Conservation (phyloP, 1,140 invertebrate species). For the Formica exsecta region DNA sequence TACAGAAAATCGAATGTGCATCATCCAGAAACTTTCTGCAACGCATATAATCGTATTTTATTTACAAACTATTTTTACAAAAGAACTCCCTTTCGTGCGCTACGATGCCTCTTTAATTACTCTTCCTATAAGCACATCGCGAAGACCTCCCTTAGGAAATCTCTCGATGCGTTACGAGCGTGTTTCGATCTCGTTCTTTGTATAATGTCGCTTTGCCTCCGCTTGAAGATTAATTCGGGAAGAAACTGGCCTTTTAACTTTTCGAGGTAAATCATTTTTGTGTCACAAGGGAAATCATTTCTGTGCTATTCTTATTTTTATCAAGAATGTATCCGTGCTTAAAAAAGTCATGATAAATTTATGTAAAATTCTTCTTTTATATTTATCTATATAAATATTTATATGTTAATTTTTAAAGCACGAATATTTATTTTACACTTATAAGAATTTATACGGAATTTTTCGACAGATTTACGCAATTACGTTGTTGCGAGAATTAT, state of each 20-base stretch:
- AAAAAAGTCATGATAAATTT: not conserved
- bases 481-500: not conserved
- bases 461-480: not conserved
- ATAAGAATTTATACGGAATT: not conserved
- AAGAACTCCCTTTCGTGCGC: not conserved
- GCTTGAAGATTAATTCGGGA: slow-evolving; percentile 21
- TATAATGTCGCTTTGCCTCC: not conserved
- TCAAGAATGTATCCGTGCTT: not conserved
- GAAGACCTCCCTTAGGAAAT: slow-evolving; percentile 24
- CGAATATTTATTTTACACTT: not conserved
- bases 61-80: slow-evolving; percentile 50
- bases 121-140: not conserved
- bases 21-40: not conserved
- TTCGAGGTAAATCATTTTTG: not conserved
- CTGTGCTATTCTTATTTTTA: not conserved
- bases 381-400: too few relatives aligned
- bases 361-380: not conserved
- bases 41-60: slow-evolving; percentile 22
- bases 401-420: not conserved
- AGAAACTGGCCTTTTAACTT: not conserved
- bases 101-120: slow-evolving; percentile 46
- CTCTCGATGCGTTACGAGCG: not conserved
- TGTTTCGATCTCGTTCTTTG: not conserved
- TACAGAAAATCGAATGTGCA: not conserved
- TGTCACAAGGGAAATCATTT: not conserved